These are phyloP conservation scores for Tonatia bakeri DNA, from an alignment of 2,113 vertebrate genomes.

Conservation along the genomic window DNA sequence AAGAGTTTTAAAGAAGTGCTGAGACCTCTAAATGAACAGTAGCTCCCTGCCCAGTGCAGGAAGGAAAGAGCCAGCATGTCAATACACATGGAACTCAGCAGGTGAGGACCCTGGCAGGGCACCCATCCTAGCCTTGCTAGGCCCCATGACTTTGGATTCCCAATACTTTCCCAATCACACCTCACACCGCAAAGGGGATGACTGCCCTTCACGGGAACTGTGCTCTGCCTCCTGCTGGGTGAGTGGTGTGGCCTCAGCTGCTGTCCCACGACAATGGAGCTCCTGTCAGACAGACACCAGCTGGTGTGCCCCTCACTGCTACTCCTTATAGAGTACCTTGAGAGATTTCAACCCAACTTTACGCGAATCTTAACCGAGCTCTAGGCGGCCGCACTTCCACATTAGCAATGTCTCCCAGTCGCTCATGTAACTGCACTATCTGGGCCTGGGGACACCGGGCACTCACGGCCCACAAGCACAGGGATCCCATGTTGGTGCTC, in stretches of 20 bases:
- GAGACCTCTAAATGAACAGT: neutral
- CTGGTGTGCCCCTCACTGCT: neutral
- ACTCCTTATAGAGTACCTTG: neutral
- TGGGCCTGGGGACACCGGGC: accelerated
- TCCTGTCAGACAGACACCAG: neutral
- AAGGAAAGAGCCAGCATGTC: too few relatives aligned
- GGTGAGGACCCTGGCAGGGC: neutral
- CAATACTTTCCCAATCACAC: neutral
- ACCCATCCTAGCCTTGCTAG: neutral
- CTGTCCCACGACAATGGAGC: too few relatives aligned
- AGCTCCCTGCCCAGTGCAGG: neutral
- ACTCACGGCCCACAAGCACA: neutral
- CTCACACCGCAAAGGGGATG: neutral
- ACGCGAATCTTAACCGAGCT: too few relatives aligned
- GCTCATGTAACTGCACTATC: too few relatives aligned
- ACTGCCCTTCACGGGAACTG: neutral
- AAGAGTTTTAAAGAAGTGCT: constrained; percentile 1
- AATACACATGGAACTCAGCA: neutral
- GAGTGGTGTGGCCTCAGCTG: accelerated
- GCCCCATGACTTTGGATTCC: neutral
- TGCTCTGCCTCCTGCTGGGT: accelerated
- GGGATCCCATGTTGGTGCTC: neutral
- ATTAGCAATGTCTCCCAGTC: neutral
- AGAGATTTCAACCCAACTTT: neutral
- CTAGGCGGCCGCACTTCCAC: too few relatives aligned